A percentile compares a stretch with the other conserved stretches of the same genome.
Conservation (phyloP, 2,113 vertebrate genomes). For the Melanerpes formicivorus region DNA sequence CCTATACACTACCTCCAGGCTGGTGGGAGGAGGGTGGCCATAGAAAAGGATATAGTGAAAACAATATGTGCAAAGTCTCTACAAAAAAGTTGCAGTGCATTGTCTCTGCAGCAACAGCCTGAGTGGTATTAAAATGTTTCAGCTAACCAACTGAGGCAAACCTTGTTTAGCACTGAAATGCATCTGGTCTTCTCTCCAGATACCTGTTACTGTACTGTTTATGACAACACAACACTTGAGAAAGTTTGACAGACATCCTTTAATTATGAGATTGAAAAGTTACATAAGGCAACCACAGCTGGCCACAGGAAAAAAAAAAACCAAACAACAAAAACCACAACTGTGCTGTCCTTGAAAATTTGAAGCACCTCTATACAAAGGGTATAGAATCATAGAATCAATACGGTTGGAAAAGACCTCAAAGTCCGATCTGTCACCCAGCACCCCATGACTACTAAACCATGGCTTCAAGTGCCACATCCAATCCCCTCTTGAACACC, state of each 20-base stretch:
- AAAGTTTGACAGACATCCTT: neutral
- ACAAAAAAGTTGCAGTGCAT: too few relatives aligned
- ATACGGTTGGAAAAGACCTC: too few relatives aligned
- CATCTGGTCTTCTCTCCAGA: neutral
- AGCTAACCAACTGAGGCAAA: neutral
- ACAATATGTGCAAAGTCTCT: neutral
- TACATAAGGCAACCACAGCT: neutral
- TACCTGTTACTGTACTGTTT: neutral
- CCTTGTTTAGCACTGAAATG: neutral
- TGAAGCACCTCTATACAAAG: neutral
- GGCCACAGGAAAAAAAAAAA: neutral
- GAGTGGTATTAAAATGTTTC: neutral
- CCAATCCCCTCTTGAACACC: too few relatives aligned
- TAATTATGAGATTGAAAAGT: slow-evolving; percentile 36
- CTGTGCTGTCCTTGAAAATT: neutral
- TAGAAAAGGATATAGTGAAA: neutral
- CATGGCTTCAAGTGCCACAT: too few relatives aligned
- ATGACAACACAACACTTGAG: neutral
- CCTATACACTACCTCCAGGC: neutral
- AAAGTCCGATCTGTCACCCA: too few relatives aligned
- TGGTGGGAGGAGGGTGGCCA: neutral
- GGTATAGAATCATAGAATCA: too few relatives aligned
- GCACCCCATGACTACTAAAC: too few relatives aligned
- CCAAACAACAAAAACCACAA: too few relatives aligned
- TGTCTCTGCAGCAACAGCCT: neutral